phyloP scores from a whole-genome alignment of 2,888 invertebrate genomes.

The Portevinia maculata region DNA sequence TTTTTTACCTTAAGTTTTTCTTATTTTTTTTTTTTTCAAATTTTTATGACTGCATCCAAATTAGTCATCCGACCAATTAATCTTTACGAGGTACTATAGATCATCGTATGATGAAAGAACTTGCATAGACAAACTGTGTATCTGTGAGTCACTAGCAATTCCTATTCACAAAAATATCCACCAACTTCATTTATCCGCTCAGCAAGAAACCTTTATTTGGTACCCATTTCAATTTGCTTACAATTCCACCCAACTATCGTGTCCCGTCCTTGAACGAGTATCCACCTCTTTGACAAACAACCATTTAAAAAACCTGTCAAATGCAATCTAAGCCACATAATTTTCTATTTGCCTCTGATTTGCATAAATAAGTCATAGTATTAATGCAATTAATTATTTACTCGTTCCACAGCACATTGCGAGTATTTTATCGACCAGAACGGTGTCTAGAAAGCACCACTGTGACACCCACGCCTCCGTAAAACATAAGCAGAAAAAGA shows the following conservation, averaged over 20 bases:
- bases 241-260: background rate
- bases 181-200: no score
- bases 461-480: background rate
- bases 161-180: no score
- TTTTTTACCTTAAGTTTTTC: no score
- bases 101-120: no score
- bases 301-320: slow-evolving; percentile 61
- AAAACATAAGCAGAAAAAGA: background rate
- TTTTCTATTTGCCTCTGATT: slow-evolving; percentile 60
- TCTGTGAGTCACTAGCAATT: no score
- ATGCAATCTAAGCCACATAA: slow-evolving; percentile 52
- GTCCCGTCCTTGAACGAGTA: slow-evolving; percentile 45
- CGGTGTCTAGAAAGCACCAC: background rate
- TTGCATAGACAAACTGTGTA: no score
- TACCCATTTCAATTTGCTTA: no score
- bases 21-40: no score
- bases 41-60: no score
- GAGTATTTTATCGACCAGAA: slow-evolving; percentile 21
- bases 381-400: slow-evolving; percentile 72
- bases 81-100: no score
- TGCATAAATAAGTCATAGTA: slow-evolving; percentile 67
- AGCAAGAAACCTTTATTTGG: no score
- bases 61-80: no score
- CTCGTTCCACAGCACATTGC: slow-evolving; percentile 36
- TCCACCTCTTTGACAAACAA: slow-evolving; percentile 24